Conservation (phyloP, 2,113 vertebrate genomes). For the Aplodontia rufa region DNA sequence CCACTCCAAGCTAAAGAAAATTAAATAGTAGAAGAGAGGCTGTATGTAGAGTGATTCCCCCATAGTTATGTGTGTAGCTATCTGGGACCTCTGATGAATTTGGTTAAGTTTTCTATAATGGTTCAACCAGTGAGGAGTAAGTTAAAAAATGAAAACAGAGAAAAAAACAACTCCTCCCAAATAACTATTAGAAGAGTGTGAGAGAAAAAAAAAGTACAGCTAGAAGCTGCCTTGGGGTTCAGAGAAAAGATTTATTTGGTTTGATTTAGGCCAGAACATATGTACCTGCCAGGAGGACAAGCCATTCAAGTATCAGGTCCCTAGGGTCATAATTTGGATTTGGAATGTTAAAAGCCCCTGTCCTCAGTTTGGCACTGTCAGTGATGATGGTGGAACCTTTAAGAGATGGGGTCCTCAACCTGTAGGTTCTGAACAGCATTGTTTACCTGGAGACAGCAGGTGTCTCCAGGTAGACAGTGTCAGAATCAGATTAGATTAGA, state of each 20-base stretch:
- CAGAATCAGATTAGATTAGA: not conserved
- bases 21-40: not conserved
- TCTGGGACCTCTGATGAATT: not conserved
- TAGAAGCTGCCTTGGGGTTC: not conserved
- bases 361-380: not conserved
- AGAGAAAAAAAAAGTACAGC: not conserved
- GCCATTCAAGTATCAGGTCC: not conserved
- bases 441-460: too few relatives aligned
- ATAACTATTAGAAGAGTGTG: not conserved
- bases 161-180: not conserved
- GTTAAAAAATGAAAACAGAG: not conserved
- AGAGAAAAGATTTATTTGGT: not conserved
- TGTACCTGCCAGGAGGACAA: not conserved
- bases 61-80: not conserved
- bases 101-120: not conserved
- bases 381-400: not conserved
- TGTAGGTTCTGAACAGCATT: too few relatives aligned
- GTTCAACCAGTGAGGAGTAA: not conserved
- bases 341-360: not conserved
- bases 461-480: not conserved
- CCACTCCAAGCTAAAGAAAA: constrained; percentile 34
- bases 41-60: not conserved
- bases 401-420: not conserved
- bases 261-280: not conserved
- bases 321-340: not conserved